These are phyloP conservation scores for Pseudois nayaur DNA, from an alignment of 2,113 vertebrate species.

Conservation along the genomic window DNA sequence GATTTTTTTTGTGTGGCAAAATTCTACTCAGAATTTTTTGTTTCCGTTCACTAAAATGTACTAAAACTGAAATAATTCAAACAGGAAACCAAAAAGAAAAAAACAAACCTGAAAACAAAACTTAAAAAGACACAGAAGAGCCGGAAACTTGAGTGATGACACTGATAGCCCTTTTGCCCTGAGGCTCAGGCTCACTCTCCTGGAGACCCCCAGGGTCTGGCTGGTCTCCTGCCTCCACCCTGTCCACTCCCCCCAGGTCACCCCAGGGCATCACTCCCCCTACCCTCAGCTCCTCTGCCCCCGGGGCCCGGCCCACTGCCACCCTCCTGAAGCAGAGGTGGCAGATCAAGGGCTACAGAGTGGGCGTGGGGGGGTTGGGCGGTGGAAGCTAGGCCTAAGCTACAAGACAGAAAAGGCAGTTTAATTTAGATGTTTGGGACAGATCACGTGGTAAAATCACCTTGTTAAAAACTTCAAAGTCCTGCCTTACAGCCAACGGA, in stretches of 20 bases:
- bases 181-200: not conserved
- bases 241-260: fast-evolving
- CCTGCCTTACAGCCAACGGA: not conserved
- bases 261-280: not conserved
- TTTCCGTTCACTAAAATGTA: slow-evolving; percentile 13
- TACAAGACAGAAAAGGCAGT: not conserved
- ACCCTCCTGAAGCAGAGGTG: not conserved
- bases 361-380: fast-evolving
- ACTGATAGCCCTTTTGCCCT: fast-evolving
- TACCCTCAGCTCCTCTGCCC: fast-evolving
- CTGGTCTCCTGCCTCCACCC: not conserved
- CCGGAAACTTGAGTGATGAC: not conserved
- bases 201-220: not conserved
- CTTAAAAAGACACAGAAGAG: not conserved
- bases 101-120: slow-evolving; percentile 51
- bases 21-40: slow-evolving; percentile 9
- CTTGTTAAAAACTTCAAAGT: not conserved
- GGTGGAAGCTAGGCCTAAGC: not conserved
- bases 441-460: not conserved
- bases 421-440: not conserved
- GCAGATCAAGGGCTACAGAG: fast-evolving
- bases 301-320: fast-evolving
- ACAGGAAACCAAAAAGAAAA: slow-evolving; percentile 61
- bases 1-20: not conserved
- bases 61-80: slow-evolving; percentile 39